phyloP scores from a whole-genome alignment of 2,113 vertebrate species.

The Malurus elegans region DNA sequence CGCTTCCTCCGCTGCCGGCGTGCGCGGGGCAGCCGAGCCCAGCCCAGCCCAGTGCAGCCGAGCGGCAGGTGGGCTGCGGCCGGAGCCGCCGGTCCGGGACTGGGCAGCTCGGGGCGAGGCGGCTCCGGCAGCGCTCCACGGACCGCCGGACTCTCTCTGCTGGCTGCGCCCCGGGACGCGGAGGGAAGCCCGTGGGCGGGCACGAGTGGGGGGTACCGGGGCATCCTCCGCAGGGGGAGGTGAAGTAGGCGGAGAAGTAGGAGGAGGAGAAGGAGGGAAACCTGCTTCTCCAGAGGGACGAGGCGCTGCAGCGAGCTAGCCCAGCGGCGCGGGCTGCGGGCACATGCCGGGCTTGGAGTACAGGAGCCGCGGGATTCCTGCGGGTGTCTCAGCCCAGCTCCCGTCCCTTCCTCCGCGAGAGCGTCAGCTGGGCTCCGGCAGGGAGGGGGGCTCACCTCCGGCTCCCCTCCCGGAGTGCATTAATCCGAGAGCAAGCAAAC shows the following conservation, averaged over 20 bases:
- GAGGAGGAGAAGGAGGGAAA: conserved; percentile 28
- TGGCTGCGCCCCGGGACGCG: neutral
- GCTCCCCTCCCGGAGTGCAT: neutral
- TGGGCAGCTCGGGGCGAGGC: neutral
- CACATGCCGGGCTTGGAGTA: conserved; percentile 32
- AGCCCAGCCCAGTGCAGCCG: neutral
- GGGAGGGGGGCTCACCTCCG: neutral
- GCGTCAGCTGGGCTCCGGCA: neutral
- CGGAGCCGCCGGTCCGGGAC: neutral
- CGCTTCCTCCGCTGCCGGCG: neutral
- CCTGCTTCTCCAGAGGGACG: conserved; percentile 3
- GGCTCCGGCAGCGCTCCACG: neutral
- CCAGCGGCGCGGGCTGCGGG: conserved; percentile 2
- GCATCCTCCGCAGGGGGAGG: neutral
- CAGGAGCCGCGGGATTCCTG: neutral
- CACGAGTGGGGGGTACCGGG: neutral
- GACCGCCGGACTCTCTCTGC: neutral
- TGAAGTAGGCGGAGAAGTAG: conserved; percentile 47
- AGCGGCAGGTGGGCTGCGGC: neutral
- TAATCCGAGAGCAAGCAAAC: neutral
- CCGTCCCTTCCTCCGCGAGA: neutral
- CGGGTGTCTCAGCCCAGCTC: neutral
- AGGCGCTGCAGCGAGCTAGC: neutral
- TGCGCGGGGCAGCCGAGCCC: neutral
- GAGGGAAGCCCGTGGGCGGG: neutral